A percentile compares a stretch with the other conserved stretches of the same genome.
These are phyloP conservation scores for Arrhopalites spinosus DNA, from an alignment of 2,888 invertebrate species.

Conservation along the genomic window DNA sequence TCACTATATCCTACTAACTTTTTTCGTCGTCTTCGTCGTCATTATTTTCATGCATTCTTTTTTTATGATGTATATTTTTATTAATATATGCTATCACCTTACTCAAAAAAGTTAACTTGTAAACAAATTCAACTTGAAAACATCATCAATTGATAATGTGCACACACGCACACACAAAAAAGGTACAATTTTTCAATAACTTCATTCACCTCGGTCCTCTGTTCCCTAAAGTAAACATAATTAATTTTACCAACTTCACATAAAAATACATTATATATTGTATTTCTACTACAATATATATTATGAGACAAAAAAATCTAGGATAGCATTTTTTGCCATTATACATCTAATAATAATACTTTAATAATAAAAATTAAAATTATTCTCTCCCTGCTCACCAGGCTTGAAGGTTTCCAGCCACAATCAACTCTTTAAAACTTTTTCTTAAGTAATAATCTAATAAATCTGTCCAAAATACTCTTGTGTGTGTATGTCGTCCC, in stretches of 20 bases:
- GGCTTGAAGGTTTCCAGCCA: neutral
- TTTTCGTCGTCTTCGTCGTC: too few relatives aligned
- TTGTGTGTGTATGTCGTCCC: neutral
- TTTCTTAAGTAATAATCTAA: neutral
- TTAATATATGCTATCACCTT: too few relatives aligned
- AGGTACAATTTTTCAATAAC: slow-evolving; percentile 31
- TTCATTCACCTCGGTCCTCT: slow-evolving; percentile 13
- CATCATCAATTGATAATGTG: slow-evolving; percentile 20
- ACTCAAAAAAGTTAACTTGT: too few relatives aligned
- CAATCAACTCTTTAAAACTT: neutral
- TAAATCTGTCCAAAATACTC: neutral
- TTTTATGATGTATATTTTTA: too few relatives aligned
- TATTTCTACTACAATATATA: neutral
- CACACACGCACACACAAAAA: too few relatives aligned
- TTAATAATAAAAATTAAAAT: neutral
- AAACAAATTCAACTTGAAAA: neutral
- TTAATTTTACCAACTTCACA: slow-evolving; percentile 6
- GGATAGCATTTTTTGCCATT: neutral
- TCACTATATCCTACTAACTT: neutral
- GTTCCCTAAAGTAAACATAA: slow-evolving; percentile 8
- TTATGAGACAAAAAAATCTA: neutral
- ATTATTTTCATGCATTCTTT: too few relatives aligned
- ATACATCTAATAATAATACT: neutral
- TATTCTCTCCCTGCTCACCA: slow-evolving; percentile 2
- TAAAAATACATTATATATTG: neutral